A percentile compares a stretch with the other conserved stretches of the same genome.
phyloP scores from a whole-genome alignment of 2,888 invertebrate species.

The Cephalotes varians region DNA sequence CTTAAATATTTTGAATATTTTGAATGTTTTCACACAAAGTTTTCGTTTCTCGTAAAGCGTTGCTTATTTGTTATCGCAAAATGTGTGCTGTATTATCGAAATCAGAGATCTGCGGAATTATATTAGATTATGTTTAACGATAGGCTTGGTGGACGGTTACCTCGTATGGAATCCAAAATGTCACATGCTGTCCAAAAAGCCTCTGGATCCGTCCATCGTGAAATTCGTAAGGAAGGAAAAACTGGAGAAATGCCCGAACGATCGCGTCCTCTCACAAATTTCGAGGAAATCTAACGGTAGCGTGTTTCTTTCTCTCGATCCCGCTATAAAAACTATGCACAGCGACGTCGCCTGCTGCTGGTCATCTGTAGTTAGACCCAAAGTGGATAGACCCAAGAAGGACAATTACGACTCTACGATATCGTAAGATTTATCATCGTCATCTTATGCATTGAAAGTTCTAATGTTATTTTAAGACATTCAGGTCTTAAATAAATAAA shows the following conservation, averaged over 20 bases:
- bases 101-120: background rate
- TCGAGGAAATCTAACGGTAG: slow-evolving; percentile 74
- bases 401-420: slow-evolving; percentile 80
- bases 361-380: slow-evolving; percentile 87
- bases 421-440: slow-evolving; percentile 74
- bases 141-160: slow-evolving; percentile 84
- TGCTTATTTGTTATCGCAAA: background rate
- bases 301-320: slow-evolving; percentile 73
- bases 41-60: background rate
- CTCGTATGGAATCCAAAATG: slow-evolving; percentile 89
- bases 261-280: slow-evolving; percentile 76
- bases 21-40: too few species aligned
- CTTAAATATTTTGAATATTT: background rate
- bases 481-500: background rate
- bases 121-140: background rate
- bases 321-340: slow-evolving; percentile 83
- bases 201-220: slow-evolving; percentile 88
- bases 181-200: slow-evolving; percentile 87
- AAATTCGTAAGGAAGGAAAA: slow-evolving; percentile 87
- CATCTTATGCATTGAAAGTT: background rate
- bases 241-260: slow-evolving; percentile 87
- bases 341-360: slow-evolving; percentile 88
- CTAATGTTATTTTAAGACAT: background rate
- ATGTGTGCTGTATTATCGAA: background rate
- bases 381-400: slow-evolving; percentile 76